These are phyloP conservation scores for Eptesicus fuscus DNA, from an alignment of 2,113 vertebrate species.

Conservation along the genomic window DNA sequence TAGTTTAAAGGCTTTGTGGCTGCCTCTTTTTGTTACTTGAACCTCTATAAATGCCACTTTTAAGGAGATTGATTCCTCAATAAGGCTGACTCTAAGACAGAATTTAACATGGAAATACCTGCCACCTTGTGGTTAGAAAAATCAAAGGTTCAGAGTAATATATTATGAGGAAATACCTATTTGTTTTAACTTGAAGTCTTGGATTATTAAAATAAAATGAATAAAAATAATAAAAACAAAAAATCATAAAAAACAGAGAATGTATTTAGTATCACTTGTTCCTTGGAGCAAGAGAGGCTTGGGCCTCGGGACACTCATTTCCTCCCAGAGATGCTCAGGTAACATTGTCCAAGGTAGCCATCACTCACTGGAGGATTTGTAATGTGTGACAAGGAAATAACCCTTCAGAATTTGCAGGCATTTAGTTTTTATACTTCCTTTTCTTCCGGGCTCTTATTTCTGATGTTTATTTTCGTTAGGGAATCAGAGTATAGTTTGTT, in stretches of 20 bases:
- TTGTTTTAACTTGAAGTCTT: neutral
- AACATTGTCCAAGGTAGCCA: neutral
- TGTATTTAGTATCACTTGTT: neutral
- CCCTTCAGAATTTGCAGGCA: neutral
- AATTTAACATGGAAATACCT: conserved; percentile 78
- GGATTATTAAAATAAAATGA: neutral
- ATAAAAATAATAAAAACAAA: neutral
- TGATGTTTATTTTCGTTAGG: neutral
- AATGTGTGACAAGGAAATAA: neutral
- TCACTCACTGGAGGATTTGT: neutral
- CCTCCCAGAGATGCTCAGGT: neutral
- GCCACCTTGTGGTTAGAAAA: conserved; percentile 82
- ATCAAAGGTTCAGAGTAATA: conserved; percentile 7
- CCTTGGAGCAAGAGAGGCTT: neutral
- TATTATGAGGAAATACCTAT: conserved; percentile 43
- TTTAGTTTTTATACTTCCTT: neutral
- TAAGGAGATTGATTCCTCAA: neutral
- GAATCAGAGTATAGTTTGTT: neutral
- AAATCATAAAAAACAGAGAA: neutral
- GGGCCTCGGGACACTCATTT: neutral
- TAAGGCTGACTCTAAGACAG: neutral
- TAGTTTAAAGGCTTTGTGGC: neutral
- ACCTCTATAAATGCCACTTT: neutral
- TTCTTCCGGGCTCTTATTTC: neutral
- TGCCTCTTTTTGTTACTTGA: neutral